Base-by-base conservation (phyloP, 2,888 invertebrate genomes). In the Thecophora atra region DNA sequence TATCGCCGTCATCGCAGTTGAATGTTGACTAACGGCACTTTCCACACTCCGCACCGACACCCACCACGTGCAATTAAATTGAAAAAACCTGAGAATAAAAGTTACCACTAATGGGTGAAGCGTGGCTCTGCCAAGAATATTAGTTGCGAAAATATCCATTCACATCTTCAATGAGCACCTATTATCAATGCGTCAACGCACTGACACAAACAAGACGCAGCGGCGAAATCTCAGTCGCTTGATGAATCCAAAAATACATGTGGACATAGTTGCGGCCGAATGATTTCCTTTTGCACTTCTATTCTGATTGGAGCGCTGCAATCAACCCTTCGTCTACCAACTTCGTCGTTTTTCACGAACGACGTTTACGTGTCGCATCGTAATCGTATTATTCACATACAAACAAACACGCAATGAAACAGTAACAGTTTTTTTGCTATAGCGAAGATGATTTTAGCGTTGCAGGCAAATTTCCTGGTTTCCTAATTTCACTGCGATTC, bases 351-450 rank as follows among this genome's bases (percentile, higher is more conserved):
- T 52, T 63, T 54, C 47, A 42, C 56, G 28, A 67, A 75, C 68
- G 66, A 56, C 44, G 44, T 26, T 68, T 70, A 56, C 44, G 44
- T 26, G 56, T 71, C 19, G 64, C 58, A 66, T 79, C 79, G 79
- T 82, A 82, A 82, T 82, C 82, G 81, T 82, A 82, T 82, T 82
- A 81, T n/a, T n/a, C n/a, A n/a, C n/a, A n/a, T 78, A 78, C 79
- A 76, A 78, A 75, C 58, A 73, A 77, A 74, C 75, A 24, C 26
- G 54, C 75, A 71, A 68, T 44, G 37, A 73, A 21, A n/a, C 69
- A 64, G 37, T 60, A 44, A n/a, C 56, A 70, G 70, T 63, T 70
- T 70, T 74, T 71, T 70, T 67, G 73, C 72, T 69, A 72, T 60
- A 5, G 47, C 47, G 47, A 47, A 58, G 15, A 37, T 64, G 26